Base-by-base conservation (phyloP, 2,888 invertebrate genomes). In the Trimorus sp. region DNA sequence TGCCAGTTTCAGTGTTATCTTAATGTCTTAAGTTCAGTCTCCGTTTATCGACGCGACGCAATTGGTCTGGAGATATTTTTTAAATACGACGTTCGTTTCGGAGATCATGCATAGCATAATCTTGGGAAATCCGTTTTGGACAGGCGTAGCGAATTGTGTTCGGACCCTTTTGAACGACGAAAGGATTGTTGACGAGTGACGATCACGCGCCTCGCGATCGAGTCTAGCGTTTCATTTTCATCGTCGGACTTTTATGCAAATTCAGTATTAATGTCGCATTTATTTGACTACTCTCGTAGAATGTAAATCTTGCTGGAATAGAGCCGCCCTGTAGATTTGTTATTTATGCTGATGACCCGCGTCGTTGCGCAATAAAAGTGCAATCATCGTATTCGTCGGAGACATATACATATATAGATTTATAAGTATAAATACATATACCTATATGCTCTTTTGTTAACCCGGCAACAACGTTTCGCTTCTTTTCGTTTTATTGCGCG, bases 221-320 rank as follows among this genome's bases (percentile, higher is more conserved):
- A 45, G 12, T 62, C 16, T 62, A 40, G 71, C 51, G 58, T 82
- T 63, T 81, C 59, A 53, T 48, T 59, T 76, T 80, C 65, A 45
- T 77, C 38, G 69, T 79, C 77, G 54, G 58, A 65, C 42, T 65
- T 70, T 60, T 49, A 79, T 59, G 68, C 75, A 85, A 87, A 84
- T 87, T 82, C 88, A 88, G 88, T 89, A 89, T 89, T 89, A 88
- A 79, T 69, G 68, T 84, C 79, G 76, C 83, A 78, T 82, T 83
- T 79, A 49, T 84, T 79, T 83, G 77, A 79, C 54, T 65, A 76
- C 59, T 38, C 49, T 37, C 59, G 49, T 79, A 84, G 60, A 69
- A 62, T 70, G 42, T 60, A 60, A 48, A 62, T 70, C 37, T n/a
- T 49, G 42, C 15, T 59, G 45, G 37, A 59, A 59, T n/a, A 54